Evolutionary conservation across 2,797 vertebrate genomes (phyloP).

Genomic region (Chloroceryle inda): DNA sequence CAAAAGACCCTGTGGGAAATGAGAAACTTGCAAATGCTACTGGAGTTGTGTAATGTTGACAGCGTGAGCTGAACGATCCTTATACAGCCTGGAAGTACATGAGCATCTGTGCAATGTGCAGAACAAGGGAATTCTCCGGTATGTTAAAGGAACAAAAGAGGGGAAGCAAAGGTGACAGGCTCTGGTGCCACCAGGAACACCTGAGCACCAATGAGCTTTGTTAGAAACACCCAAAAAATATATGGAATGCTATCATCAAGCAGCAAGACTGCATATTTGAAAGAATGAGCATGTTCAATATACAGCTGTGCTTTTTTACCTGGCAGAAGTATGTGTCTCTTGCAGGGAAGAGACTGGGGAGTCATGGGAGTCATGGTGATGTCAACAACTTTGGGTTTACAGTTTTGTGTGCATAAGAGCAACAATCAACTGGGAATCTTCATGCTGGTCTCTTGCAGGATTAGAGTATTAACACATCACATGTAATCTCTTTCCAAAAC

Average conservation of each 20-base stretch:
- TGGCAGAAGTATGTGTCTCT: not conserved
- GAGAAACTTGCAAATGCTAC: conserved; percentile 73
- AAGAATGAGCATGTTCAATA: not conserved
- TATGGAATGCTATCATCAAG: not conserved
- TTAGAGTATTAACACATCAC: not conserved
- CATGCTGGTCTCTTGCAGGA: not conserved
- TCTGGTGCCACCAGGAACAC: not conserved
- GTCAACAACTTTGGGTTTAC: not conserved
- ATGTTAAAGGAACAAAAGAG: not conserved
- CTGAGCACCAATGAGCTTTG: not conserved
- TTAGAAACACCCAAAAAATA: not conserved
- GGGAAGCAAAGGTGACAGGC: not conserved
- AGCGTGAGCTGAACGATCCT: conserved; percentile 70
- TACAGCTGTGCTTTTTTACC: not conserved
- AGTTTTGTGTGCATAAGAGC: fast-evolving
- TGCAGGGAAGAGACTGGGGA: not conserved
- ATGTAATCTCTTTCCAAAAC: not conserved
- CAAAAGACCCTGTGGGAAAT: conserved; percentile 78
- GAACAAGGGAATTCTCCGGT: not conserved
- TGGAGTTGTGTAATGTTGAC: conserved; percentile 78
- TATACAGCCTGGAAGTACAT: conserved; percentile 53
- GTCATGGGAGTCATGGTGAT: not conserved
- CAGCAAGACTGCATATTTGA: not conserved
- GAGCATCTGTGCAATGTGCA: not conserved
- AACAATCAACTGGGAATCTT: not conserved